phyloP scores from a whole-genome alignment of 1,140 invertebrate genomes.

The Drosophila arawakana region DNA sequence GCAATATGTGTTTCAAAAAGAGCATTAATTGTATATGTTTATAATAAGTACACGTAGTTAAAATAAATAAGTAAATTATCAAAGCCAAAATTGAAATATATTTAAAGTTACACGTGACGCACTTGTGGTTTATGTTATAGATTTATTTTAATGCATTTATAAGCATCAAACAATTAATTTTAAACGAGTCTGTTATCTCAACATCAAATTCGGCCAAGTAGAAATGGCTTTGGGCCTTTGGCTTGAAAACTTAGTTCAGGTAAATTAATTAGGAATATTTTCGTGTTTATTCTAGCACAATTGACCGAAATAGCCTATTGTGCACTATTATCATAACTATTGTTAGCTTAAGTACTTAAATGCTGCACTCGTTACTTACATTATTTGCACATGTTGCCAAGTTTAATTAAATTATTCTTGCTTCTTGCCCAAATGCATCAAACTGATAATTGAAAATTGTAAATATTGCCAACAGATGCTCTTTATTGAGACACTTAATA shows the following conservation, averaged over 20 bases:
- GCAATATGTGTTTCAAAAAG: neutral
- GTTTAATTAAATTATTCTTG: constrained; percentile 57
- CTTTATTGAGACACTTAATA: constrained; percentile 52
- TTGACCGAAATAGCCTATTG: neutral
- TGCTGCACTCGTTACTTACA: constrained; percentile 35
- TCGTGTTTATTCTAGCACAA: constrained; percentile 9
- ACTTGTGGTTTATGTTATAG: no score
- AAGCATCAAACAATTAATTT: no score
- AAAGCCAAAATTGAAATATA: no score
- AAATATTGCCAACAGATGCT: constrained; percentile 47
- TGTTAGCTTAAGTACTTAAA: constrained; percentile 40
- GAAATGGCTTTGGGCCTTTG: neutral
- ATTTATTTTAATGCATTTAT: no score
- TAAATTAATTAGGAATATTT: constrained; percentile 30
- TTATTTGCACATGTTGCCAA: constrained; percentile 66
- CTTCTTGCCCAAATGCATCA: constrained; percentile 40
- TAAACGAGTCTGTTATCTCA: no score
- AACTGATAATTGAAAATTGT: constrained; percentile 76
- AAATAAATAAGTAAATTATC: no score
- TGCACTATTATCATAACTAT: neutral
- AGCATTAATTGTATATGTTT: no score
- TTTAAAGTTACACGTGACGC: no score
- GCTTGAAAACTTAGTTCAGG: neutral
- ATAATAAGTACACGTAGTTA: no score
- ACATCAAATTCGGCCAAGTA: neutral